phyloP scores from a whole-genome alignment of 1,140 invertebrate genomes.

The Thrips palmi region DNA sequence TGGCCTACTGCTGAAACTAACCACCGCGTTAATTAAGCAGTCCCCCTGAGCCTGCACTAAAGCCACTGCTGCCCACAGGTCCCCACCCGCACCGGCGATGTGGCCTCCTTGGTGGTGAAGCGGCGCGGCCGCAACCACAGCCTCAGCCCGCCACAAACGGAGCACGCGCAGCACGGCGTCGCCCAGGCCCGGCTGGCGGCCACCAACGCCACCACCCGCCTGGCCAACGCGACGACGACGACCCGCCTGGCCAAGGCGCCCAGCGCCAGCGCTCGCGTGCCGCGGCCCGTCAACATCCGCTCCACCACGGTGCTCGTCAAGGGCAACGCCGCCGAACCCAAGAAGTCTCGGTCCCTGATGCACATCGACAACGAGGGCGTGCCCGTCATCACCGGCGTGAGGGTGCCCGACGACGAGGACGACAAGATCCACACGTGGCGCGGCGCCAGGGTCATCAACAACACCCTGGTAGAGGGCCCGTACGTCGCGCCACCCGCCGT shows the following conservation, averaged over 20 bases:
- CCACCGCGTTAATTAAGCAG: too few relatives aligned
- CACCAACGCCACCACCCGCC: neutral
- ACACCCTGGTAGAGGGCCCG: conserved; percentile 48
- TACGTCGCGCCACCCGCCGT: too few relatives aligned
- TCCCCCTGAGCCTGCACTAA: too few relatives aligned
- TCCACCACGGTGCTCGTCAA: conserved; percentile 38
- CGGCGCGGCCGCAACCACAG: conserved; percentile 30
- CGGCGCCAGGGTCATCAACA: conserved; percentile 70
- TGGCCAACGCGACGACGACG: neutral
- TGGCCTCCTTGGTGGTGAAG: conserved; percentile 59
- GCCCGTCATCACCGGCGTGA: conserved; percentile 57
- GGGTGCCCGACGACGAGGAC: conserved; percentile 62
- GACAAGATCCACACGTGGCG: conserved; percentile 62
- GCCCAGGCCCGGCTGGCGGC: conserved; percentile 1
- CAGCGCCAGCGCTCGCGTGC: conserved; percentile 22
- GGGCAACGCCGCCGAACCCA: conserved; percentile 26
- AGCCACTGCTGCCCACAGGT: too few relatives aligned
- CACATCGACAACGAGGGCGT: conserved; percentile 47
- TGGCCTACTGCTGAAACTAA: too few relatives aligned
- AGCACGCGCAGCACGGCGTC: neutral
- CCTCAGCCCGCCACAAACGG: neutral
- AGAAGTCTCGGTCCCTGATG: conserved; percentile 28
- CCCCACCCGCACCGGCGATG: conserved; percentile 48
- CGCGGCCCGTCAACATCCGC: conserved; percentile 41
- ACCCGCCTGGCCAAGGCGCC: neutral